Percentiles rank a stretch among this genome's conserved stretches.
phyloP scores from a whole-genome alignment of 1,140 invertebrate genomes.

The Drosophila mojavensis region DNA sequence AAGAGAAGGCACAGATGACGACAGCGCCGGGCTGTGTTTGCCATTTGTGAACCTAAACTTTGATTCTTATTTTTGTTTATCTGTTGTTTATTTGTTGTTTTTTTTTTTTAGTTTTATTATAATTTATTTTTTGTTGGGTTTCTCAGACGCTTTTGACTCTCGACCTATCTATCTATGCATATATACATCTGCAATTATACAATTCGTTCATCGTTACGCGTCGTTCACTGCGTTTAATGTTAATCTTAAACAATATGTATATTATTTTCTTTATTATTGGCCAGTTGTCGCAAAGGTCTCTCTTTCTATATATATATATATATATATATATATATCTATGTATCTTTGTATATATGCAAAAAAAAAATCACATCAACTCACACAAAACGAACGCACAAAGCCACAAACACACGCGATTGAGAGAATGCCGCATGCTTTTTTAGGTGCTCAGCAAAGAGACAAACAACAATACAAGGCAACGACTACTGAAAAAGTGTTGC shows the following conservation, averaged over 20 bases:
- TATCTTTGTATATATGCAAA: not conserved
- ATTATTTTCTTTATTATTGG: conserved; percentile 22
- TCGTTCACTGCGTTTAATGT: not conserved
- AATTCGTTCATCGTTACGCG: not conserved
- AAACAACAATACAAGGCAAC: not conserved
- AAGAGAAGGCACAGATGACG: conserved; percentile 24
- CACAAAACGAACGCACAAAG: not conserved
- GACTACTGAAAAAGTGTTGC: conserved; percentile 27
- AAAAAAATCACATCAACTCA: conserved; percentile 10
- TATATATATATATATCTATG: too few relatives aligned
- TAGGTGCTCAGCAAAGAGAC: not conserved
- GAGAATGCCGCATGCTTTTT: conserved; percentile 9
- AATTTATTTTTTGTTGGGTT: too few relatives aligned
- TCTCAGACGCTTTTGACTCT: not conserved
- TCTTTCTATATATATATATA: too few relatives aligned
- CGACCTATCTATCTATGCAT: not conserved
- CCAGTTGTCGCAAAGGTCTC: conserved; percentile 18
- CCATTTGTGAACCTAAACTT: conserved; percentile 52
- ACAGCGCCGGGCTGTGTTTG: conserved; percentile 33
- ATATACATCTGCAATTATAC: not conserved
- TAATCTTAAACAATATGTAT: not conserved
- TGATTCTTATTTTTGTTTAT: not conserved
- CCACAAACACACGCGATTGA: not conserved
- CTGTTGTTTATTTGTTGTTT: not conserved
- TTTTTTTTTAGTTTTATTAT: not conserved